Evolutionary conservation across 1,140 invertebrate species (phyloP).

Genomic region (Lasioglossum albipes): DNA sequence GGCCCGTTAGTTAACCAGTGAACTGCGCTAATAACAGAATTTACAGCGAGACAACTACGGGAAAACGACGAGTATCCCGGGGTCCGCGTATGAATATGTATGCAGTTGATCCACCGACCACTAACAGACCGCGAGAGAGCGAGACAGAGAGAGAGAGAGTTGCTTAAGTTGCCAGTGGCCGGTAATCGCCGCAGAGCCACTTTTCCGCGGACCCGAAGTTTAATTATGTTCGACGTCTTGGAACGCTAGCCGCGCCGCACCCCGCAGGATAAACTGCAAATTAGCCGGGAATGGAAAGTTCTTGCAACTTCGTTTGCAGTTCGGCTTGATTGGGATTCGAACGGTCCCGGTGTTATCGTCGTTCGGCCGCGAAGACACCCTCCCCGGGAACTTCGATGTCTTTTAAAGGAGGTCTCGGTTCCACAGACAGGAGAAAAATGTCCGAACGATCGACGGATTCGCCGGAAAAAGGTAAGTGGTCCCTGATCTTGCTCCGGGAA

Average conservation of each 20-base stretch:
- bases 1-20: constrained; percentile 55
- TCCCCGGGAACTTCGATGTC: too few relatives aligned
- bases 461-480: too few relatives aligned
- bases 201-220: constrained; percentile 19
- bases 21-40: constrained; percentile 58
- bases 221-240: constrained; percentile 14
- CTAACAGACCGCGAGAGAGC: too few relatives aligned
- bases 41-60: constrained; percentile 39
- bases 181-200: neutral
- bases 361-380: neutral
- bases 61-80: neutral
- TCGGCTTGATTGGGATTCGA: neutral
- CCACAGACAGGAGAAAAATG: neutral
- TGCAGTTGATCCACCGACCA: neutral
- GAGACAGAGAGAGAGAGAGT: too few relatives aligned
- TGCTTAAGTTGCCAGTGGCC: neutral
- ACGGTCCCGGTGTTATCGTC: neutral
- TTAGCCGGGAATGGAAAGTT: neutral
- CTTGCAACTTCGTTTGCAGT: constrained; percentile 1
- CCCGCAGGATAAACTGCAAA: neutral
- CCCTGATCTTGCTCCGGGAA: too few relatives aligned
- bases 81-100: constrained; percentile 27
- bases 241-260: neutral
- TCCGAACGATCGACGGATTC: neutral
- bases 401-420: too few relatives aligned